phyloP scores from a whole-genome alignment of 2,888 invertebrate genomes.

The Cryptocephalus moraei region DNA sequence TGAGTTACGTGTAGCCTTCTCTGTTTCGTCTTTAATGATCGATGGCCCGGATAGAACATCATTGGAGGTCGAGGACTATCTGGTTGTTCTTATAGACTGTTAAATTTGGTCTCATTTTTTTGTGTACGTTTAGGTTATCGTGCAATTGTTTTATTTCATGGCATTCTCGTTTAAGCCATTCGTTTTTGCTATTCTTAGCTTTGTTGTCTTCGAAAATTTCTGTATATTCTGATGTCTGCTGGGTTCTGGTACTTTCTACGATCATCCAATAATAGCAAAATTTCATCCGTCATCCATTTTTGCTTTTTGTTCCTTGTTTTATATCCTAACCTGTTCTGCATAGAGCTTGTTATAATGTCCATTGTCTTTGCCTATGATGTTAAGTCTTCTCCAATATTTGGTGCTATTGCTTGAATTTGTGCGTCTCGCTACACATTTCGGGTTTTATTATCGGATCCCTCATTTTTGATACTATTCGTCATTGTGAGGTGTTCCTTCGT shows the following conservation, averaged over 20 bases:
- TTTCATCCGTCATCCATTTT: conserved; percentile 3
- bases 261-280: conserved; percentile 1
- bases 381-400: too few species aligned
- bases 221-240: background rate
- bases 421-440: too few species aligned
- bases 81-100: background rate
- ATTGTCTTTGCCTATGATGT: background rate
- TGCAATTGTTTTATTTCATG: background rate
- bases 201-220: background rate
- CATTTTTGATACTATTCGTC: too few species aligned
- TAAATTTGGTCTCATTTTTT: background rate
- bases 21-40: background rate
- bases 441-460: too few species aligned
- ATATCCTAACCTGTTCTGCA: background rate
- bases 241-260: background rate
- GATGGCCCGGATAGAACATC: too few species aligned
- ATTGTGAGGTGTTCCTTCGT: too few species aligned
- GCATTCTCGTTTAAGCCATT: background rate
- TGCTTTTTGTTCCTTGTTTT: background rate
- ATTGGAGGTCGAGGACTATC: background rate
- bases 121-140: background rate
- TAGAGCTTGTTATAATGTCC: too few species aligned
- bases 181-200: background rate
- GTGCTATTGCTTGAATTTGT: too few species aligned
- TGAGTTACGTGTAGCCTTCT: too few species aligned